phyloP scores from a whole-genome alignment of 2,113 vertebrate genomes.

The Nibea albiflora region DNA sequence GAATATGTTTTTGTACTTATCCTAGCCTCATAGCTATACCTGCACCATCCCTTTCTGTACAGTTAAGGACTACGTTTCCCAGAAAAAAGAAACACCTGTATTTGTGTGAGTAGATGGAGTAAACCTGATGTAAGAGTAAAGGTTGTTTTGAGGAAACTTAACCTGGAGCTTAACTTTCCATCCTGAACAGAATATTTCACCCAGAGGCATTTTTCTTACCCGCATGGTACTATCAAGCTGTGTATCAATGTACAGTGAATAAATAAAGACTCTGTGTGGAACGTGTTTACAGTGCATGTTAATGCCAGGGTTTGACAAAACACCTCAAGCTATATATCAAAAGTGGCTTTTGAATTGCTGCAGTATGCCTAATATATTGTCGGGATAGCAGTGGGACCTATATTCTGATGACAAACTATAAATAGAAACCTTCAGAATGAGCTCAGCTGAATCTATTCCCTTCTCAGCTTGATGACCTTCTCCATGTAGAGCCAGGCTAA shows the following conservation, averaged over 20 bases:
- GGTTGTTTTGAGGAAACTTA: conserved; percentile 55
- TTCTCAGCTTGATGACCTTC: conserved; percentile 66
- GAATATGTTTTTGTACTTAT: conserved; percentile 71
- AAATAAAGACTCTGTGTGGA: conserved; percentile 79
- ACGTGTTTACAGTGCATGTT: conserved; percentile 46
- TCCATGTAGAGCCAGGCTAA: conserved; percentile 41
- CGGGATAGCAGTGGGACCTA: conserved; percentile 24
- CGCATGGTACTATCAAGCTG: conserved; percentile 74
- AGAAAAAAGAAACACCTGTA: conserved; percentile 27
- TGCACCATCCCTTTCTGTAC: conserved; percentile 40
- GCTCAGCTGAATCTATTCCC: conserved; percentile 57
- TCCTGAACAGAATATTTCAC: conserved; percentile 52
- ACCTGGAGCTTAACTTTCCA: conserved; percentile 60
- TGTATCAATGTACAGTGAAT: conserved; percentile 77
- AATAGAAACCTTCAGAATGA: conserved; percentile 65
- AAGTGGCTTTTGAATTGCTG: conserved; percentile 10
- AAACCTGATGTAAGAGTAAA: conserved; percentile 36
- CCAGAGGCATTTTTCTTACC: conserved; percentile 69
- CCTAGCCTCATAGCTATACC: conserved; percentile 38
- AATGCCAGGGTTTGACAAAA: conserved; percentile 16
- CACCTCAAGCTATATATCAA: not conserved
- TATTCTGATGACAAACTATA: conserved; percentile 57
- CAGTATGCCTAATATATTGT: conserved; percentile 16
- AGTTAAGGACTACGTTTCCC: conserved; percentile 46
- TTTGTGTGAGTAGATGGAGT: conserved; percentile 39